These are phyloP conservation scores for Lithobates pipiens DNA, from an alignment of 2,797 vertebrate genomes.

Conservation along the genomic window DNA sequence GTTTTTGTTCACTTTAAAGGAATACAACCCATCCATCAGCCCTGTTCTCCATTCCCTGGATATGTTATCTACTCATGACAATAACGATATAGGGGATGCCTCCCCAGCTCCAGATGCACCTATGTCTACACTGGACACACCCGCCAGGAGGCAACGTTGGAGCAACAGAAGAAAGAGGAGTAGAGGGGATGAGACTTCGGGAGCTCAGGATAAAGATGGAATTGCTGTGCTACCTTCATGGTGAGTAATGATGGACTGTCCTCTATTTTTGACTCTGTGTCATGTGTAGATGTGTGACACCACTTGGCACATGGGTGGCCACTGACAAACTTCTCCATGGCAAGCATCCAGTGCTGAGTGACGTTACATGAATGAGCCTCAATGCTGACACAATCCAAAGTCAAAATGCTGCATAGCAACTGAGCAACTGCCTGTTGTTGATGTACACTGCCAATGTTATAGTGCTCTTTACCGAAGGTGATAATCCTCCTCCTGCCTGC, in stretches of 20 bases:
- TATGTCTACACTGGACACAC: neutral
- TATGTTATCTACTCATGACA: neutral
- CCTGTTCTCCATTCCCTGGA: neutral
- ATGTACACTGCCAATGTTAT: neutral
- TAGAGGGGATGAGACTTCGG: neutral
- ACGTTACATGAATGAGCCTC: neutral
- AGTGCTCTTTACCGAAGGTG: neutral
- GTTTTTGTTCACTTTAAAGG: neutral
- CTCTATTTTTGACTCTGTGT: neutral
- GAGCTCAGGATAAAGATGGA: neutral
- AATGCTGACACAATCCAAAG: neutral
- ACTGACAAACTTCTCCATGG: neutral
- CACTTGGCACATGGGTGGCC: neutral
- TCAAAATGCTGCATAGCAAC: neutral
- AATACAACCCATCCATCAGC: neutral
- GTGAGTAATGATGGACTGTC: slow-evolving; percentile 21
- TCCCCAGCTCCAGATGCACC: neutral
- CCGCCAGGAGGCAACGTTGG: slow-evolving; percentile 41
- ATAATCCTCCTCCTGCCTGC: neutral
- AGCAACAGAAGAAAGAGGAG: neutral
- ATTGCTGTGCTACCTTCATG: neutral
- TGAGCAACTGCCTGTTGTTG: neutral
- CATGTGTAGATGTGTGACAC: neutral
- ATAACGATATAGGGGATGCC: neutral
- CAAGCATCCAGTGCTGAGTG: neutral